Percentiles rank a stretch among this genome's conserved stretches.
Conservation (phyloP, 1,140 invertebrate species). For the Drosophila bipectinata region DNA sequence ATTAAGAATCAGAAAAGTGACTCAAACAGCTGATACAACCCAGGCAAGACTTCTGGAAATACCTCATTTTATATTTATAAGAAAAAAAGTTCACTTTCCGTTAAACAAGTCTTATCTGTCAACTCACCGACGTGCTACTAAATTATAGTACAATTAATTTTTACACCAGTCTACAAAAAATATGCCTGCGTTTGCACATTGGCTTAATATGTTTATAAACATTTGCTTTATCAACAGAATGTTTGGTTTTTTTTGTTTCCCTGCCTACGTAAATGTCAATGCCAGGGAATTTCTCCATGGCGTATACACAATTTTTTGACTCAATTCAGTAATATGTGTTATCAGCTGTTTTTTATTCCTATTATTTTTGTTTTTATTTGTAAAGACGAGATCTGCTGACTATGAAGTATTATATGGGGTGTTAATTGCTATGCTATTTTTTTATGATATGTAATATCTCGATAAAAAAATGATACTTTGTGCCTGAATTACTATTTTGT, state of each 20-base stretch:
- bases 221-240: slow-evolving; percentile 51
- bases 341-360: slow-evolving; percentile 34
- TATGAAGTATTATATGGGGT: not conserved
- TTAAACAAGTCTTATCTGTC: slow-evolving; percentile 38
- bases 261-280: slow-evolving; percentile 49
- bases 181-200: slow-evolving; percentile 8
- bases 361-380: not conserved
- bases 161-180: slow-evolving; percentile 23
- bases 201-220: slow-evolving; percentile 6
- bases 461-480: not conserved
- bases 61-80: not conserved
- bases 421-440: slow-evolving; percentile 12
- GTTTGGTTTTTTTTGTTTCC: slow-evolving; percentile 1
- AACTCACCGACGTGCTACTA: slow-evolving; percentile 25
- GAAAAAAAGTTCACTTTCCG: slow-evolving; percentile 43
- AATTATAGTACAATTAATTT: slow-evolving; percentile 47
- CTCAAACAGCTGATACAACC: slow-evolving; percentile 25
- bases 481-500: not conserved
- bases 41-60: slow-evolving; percentile 2
- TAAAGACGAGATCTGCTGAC: not conserved
- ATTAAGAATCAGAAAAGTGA: not conserved
- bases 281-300: slow-evolving; percentile 31
- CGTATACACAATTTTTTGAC: slow-evolving; percentile 17
- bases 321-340: slow-evolving; percentile 8
- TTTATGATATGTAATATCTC: slow-evolving; percentile 3